phyloP scores from a whole-genome alignment of 1,140 invertebrate species.

The Pissodes strobi region DNA sequence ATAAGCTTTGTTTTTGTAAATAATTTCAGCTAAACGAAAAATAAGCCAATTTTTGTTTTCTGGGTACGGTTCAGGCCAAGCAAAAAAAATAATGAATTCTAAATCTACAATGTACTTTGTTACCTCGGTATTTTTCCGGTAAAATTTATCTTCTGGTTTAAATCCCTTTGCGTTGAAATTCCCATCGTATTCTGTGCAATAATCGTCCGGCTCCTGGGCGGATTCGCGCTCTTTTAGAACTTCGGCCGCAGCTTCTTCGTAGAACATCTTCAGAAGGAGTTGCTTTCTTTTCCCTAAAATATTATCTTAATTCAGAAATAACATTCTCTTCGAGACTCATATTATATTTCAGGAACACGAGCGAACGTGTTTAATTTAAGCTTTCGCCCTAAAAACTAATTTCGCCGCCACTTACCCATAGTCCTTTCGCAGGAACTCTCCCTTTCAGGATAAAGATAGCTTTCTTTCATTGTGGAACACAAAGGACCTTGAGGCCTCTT shows the following conservation, averaged over 20 bases:
- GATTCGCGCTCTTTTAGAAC: not conserved
- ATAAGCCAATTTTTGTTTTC: too few relatives aligned
- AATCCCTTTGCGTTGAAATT: conserved; percentile 16
- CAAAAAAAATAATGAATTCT: too few relatives aligned
- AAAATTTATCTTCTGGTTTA: conserved; percentile 17
- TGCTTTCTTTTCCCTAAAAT: conserved; percentile 15
- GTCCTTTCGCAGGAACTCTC: conserved; percentile 1
- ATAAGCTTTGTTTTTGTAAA: too few relatives aligned
- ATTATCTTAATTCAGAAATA: too few relatives aligned
- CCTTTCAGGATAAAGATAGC: conserved; percentile 17
- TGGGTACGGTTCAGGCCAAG: not conserved
- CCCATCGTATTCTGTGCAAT: conserved; percentile 27
- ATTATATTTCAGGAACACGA: not conserved
- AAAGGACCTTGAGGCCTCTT: conserved; percentile 2
- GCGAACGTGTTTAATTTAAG: not conserved
- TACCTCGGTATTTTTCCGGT: conserved; percentile 13
- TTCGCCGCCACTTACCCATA: conserved; percentile 18
- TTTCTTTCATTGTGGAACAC: conserved; percentile 33
- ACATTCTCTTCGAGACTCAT: too few relatives aligned
- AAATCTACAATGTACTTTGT: not conserved
- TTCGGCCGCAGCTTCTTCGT: conserved; percentile 16
- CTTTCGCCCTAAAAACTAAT: too few relatives aligned
- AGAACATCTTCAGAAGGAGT: conserved; percentile 9
- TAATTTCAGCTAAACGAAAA: too few relatives aligned
- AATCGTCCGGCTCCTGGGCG: not conserved